Evolutionary conservation across 2,888 invertebrate species (phyloP).

Genomic region (Eumerus sabulonum): DNA sequence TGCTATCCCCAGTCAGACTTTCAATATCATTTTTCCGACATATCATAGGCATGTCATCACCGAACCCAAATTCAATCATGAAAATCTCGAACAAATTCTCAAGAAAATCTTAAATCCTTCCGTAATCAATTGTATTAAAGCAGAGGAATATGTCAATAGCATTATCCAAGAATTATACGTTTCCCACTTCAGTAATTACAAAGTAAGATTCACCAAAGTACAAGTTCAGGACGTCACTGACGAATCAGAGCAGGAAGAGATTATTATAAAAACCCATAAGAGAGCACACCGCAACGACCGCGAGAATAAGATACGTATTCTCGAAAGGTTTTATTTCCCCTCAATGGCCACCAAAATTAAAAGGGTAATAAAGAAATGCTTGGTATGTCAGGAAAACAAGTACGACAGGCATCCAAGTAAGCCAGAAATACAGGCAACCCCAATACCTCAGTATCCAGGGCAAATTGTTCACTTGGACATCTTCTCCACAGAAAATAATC

Average conservation of each 20-base stretch:
- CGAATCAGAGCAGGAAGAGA: constrained; percentile 20
- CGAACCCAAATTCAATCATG: constrained; percentile 10
- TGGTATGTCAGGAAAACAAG: constrained; percentile 51
- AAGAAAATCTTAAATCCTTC: constrained; percentile 45
- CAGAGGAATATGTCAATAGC: constrained; percentile 38
- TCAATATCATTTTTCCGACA: constrained; percentile 5
- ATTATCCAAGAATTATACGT: constrained; percentile 47
- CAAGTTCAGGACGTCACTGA: constrained; percentile 31
- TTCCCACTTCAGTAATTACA: too few species aligned
- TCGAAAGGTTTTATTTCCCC: constrained; percentile 55
- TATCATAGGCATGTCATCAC: too few species aligned
- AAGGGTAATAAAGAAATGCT: constrained; percentile 46
- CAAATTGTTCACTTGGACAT: constrained; percentile 49
- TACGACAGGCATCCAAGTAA: constrained; percentile 46
- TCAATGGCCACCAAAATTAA: constrained; percentile 46
- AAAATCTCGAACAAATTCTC: constrained; percentile 26
- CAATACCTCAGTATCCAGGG: constrained; percentile 52
- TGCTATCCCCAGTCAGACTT: neutral
- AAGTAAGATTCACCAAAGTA: constrained; percentile 32
- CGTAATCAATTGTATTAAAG: constrained; percentile 34
- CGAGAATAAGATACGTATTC: constrained; percentile 53
- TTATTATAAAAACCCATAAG: constrained; percentile 35
- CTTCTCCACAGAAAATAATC: constrained; percentile 35
- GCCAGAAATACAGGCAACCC: constrained; percentile 37
- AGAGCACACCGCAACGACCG: constrained; percentile 44